Evolutionary conservation across 2,797 vertebrate genomes (phyloP).

Genomic region (Eurystomus glaucurus): DNA sequence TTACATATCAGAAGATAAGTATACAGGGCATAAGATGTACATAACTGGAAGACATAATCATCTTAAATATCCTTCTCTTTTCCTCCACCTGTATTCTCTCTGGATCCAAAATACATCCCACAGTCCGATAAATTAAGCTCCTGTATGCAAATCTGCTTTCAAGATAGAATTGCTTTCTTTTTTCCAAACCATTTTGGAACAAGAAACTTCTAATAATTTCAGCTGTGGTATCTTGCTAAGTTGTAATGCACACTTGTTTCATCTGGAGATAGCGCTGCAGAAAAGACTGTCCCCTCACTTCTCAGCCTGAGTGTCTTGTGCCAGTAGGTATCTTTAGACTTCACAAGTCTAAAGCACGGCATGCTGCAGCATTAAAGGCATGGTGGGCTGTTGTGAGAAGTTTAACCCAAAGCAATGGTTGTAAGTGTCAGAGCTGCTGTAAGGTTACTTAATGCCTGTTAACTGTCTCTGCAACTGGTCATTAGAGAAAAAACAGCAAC

Average conservation of each 20-base stretch:
- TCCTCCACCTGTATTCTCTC: neutral
- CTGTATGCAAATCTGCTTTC: neutral
- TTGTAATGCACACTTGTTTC: neutral
- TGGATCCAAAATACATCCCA: neutral
- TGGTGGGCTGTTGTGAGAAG: neutral
- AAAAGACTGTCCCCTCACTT: neutral
- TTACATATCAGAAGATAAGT: neutral
- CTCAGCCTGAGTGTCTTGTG: accelerated
- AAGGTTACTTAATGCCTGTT: neutral
- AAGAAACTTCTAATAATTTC: neutral
- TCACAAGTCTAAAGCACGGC: neutral
- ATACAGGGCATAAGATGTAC: neutral
- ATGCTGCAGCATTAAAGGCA: neutral
- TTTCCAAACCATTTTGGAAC: neutral
- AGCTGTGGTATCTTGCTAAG: neutral
- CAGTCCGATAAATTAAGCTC: slow-evolving; percentile 4
- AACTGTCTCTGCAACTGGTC: neutral
- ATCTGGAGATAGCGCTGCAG: accelerated
- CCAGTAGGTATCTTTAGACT: neutral
- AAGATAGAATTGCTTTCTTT: neutral
- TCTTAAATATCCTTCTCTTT: neutral
- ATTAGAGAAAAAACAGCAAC: neutral
- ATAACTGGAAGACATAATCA: neutral
- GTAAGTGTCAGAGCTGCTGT: neutral
- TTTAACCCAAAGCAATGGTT: neutral